Evolutionary conservation across 2,113 vertebrate genomes (phyloP).

Genomic region (Hepsetus odoe): DNA sequence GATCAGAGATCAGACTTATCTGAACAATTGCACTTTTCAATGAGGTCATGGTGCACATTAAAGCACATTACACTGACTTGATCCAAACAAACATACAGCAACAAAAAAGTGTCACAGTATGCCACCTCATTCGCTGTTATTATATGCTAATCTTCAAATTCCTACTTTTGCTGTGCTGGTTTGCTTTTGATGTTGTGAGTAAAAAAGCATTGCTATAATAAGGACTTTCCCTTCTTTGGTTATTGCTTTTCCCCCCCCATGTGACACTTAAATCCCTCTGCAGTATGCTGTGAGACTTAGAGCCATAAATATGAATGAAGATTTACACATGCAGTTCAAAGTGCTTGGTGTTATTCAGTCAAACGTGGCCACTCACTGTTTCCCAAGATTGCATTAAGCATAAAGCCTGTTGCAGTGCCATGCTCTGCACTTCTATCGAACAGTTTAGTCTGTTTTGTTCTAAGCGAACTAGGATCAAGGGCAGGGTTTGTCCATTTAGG

Average conservation of each 20-base stretch:
- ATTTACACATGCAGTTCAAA: conserved; percentile 70
- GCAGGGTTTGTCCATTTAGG: neutral
- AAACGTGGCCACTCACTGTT: conserved; percentile 65
- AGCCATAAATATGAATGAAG: conserved; percentile 77
- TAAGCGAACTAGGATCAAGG: neutral
- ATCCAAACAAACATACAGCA: neutral
- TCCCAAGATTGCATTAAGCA: conserved; percentile 72
- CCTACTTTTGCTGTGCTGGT: conserved; percentile 18
- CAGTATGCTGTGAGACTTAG: conserved; percentile 65
- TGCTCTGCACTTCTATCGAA: conserved; percentile 68
- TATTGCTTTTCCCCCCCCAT: conserved; percentile 68
- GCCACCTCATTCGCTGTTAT: conserved; percentile 19
- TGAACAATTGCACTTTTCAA: conserved; percentile 26
- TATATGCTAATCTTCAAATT: conserved; percentile 31
- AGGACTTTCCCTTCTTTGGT: conserved; percentile 65
- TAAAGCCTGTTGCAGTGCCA: conserved; percentile 67
- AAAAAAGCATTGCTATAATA: conserved; percentile 60
- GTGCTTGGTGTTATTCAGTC: conserved; percentile 72
- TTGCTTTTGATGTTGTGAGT: conserved; percentile 49
- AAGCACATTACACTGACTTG: neutral
- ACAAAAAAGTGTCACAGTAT: neutral
- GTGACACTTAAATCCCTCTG: conserved; percentile 69
- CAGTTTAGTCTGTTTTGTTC: conserved; percentile 17
- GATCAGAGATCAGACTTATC: too few relatives aligned
- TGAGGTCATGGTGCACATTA: conserved; percentile 24